Conservation (phyloP, 2,888 invertebrate species). For the Polydrusus cervinus region DNA sequence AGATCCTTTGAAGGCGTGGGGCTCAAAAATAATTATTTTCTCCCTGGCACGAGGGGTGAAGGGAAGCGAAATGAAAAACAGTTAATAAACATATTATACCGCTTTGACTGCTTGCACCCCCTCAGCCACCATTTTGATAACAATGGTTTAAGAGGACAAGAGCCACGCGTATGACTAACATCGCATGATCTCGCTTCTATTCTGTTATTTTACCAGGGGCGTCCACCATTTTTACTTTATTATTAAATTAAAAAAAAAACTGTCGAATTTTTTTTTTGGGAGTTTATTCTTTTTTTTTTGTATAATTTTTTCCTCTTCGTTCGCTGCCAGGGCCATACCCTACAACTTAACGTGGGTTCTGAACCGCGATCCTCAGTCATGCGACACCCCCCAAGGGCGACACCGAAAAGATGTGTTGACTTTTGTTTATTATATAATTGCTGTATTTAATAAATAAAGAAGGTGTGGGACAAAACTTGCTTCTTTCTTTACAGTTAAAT, state of each 20-base stretch:
- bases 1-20: conserved; percentile 31
- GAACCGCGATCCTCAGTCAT: too few species aligned
- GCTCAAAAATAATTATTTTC: conserved; percentile 54
- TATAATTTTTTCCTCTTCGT: too few species aligned
- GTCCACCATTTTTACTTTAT: conserved; percentile 15
- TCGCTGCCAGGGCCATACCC: too few species aligned
- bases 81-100: conserved; percentile 58
- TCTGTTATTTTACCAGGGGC: conserved; percentile 49
- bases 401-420: too few species aligned
- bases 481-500: too few species aligned
- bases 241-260: background rate
- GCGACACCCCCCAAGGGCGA: too few species aligned
- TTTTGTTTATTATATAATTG: too few species aligned
- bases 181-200: conserved; percentile 61
- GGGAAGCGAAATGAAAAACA: conserved; percentile 53
- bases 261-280: too few species aligned
- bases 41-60: conserved; percentile 40
- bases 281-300: too few species aligned
- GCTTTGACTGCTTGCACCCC: conserved; percentile 55
- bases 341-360: too few species aligned
- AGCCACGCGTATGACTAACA: conserved; percentile 69
- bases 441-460: too few species aligned
- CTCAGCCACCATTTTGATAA: conserved; percentile 53
- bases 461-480: too few species aligned
- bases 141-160: conserved; percentile 61